Evolutionary conservation across 2,888 invertebrate species (phyloP), one percentile per base, ranked within the genome.

Genomic region (Torymus tubicola): DNA sequence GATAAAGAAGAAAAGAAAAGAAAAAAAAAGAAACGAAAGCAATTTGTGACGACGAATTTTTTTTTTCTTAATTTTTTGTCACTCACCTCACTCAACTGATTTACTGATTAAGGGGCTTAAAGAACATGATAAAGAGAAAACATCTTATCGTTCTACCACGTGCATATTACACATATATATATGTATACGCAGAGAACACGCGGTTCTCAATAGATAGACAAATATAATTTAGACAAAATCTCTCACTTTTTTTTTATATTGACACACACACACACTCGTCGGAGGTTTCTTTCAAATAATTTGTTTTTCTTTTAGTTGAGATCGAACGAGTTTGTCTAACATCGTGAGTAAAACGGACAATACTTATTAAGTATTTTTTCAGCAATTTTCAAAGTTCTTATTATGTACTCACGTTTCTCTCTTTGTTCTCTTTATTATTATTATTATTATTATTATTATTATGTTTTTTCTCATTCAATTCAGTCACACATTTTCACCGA

Each of bases 261-360:
- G 8, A 42, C 10, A 57, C 16, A 11, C 16, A 42, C 10, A 57
- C 16, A 11, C 16, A 72, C 61, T 72, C 72, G 71, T 72, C n/a
- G 42, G 42, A 21, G 53, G 0, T 64, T 64, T 55, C 31, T 64
- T 73, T 18, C 50, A 70, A 81, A 77, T 77, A 75, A 73, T 77
- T 73, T 81, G 65, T 81, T 81, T 79, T 76, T 72, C 76, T 81
- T 81, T 76, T 81, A 81, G 81, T 81, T 78, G 80, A 80, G 75
- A 78, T 72, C 78, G 72, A 82, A 72, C 80, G 74, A 80, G 79
- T 71, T 72, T 81, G 53, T 74, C 70, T 78, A 72, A 82, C 70
- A 78, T 80, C 60, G 78, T 78, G 80, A 82, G 80, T 80, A 80
- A 42, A 42, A 78, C 69, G 73, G 80, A 53, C 65, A 14, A 74